A percentile compares a stretch with the other conserved stretches of the same genome.
Evolutionary conservation across 2,888 invertebrate genomes (phyloP).

Genomic region (Carcina quercana): DNA sequence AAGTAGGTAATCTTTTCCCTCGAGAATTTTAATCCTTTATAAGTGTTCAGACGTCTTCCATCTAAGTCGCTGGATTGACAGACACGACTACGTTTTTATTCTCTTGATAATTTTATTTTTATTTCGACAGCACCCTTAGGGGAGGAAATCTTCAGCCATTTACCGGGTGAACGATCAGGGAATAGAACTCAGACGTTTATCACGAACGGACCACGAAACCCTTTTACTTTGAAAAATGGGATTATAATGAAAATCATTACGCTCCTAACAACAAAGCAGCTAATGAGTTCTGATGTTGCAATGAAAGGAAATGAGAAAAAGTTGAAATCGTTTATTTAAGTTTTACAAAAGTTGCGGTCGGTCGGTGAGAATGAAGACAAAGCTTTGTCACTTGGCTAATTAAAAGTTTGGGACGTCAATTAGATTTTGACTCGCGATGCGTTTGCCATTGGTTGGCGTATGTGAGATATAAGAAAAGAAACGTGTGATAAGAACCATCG

Average conservation of each 20-base stretch:
- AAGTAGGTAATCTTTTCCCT: too few relatives aligned
- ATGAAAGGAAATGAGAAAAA: conserved; percentile 25
- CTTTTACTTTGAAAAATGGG: not conserved
- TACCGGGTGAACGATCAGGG: not conserved
- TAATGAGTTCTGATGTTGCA: not conserved
- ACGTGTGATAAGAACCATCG: too few relatives aligned
- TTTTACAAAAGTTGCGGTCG: conserved; percentile 12
- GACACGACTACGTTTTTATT: too few relatives aligned
- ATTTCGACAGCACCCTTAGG: too few relatives aligned
- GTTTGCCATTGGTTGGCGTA: too few relatives aligned
- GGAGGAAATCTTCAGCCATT: too few relatives aligned
- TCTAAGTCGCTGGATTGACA: too few relatives aligned
- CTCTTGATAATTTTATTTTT: too few relatives aligned
- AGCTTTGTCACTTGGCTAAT: conserved; percentile 31
- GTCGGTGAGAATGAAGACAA: conserved; percentile 18
- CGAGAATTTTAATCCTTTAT: too few relatives aligned
- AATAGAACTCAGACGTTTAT: not conserved
- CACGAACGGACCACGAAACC: not conserved
- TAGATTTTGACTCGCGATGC: too few relatives aligned
- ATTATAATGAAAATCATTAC: conserved; percentile 1
- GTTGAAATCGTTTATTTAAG: conserved; percentile 22
- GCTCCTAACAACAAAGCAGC: conserved; percentile 2
- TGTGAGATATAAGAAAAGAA: too few relatives aligned
- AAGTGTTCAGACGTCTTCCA: too few relatives aligned
- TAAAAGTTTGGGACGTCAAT: conserved; percentile 29